Evolutionary conservation across 2,888 invertebrate species (phyloP), one percentile per base, ranked within the genome.

Genomic region (Conchocele bisecta): DNA sequence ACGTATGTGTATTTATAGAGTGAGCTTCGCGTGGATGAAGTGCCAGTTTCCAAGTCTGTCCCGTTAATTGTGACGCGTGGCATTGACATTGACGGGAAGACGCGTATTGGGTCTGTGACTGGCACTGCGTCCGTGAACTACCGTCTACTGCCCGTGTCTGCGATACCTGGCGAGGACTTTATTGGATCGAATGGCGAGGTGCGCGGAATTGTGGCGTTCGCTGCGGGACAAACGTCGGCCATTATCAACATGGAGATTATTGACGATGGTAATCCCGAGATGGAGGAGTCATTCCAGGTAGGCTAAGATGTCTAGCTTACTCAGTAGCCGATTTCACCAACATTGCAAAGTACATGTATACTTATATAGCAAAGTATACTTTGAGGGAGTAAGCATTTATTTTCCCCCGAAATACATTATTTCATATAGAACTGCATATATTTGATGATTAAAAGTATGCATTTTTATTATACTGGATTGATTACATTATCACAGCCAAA

Each of bases 241-340:
- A 70, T 54, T 29, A 75, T 91, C 22, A 60, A 61, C n/a, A 69
- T 90, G 24, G 41, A 78, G 15, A 86, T 91, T 58, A 61, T 85
- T 26, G 83, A 88, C 60, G 90, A 90, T 71, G 42, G 35, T 5
- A 22, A 71, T 31, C 88, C 89, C 33, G 90, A 90, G 64, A 57
- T 79, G 22, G 85, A 85, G 17, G 89, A 90, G 71, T 65, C 60
- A 1, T 86, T 84, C 53, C 68, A 77, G 73, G 77, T 77, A 53
- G 33, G 11, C 53, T n/a, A 86, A 11, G 3, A n/a, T n/a, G n/a
- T n/a, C n/a, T n/a, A n/a, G n/a, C n/a, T n/a, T n/a, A n/a, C n/a
- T n/a, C n/a, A n/a, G n/a, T n/a, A n/a, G n/a, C n/a, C n/a, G n/a
- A n/a, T n/a, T n/a, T n/a, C n/a, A n/a, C n/a, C n/a, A n/a, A n/a